Percentiles rank a stretch among this genome's conserved stretches.
These are phyloP conservation scores for Typhlichthys eigenmanni DNA, from an alignment of 2,797 vertebrate genomes.

Conservation along the genomic window DNA sequence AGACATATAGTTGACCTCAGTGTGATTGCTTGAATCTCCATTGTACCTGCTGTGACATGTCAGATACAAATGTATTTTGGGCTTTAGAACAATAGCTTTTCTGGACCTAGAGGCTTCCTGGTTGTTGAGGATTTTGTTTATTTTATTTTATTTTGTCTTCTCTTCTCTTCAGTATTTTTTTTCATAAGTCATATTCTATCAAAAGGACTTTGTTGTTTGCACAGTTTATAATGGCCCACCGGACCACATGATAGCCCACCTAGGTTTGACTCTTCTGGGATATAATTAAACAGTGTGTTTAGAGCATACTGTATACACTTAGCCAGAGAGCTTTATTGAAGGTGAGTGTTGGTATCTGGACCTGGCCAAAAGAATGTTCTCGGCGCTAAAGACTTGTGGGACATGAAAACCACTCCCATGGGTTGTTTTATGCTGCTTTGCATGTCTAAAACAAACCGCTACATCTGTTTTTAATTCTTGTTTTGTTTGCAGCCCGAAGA, in stretches of 20 bases:
- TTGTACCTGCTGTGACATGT: too few species aligned
- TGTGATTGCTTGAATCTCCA: too few species aligned
- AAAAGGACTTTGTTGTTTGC: constrained; percentile 19
- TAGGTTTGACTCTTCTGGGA: constrained; percentile 44
- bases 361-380: constrained; percentile 57
- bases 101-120: too few species aligned
- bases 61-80: too few species aligned
- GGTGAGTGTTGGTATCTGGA: constrained; percentile 63
- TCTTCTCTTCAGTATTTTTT: constrained; percentile 1
- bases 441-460: constrained; percentile 81
- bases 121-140: neutral
- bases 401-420: constrained; percentile 67
- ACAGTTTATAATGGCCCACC: constrained; percentile 17
- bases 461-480: constrained; percentile 85
- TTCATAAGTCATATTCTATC: neutral
- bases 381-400: constrained; percentile 51
- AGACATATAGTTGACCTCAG: too few species aligned
- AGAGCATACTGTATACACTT: constrained; percentile 43
- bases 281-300: constrained; percentile 45
- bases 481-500: constrained; percentile 70
- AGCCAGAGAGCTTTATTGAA: constrained; percentile 58
- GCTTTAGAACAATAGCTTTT: too few species aligned
- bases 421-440: constrained; percentile 86
- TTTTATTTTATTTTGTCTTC: neutral
- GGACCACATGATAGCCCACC: constrained; percentile 20